These are phyloP conservation scores for Phainopepla nitens DNA, from an alignment of 2,113 vertebrate genomes.

Conservation along the genomic window DNA sequence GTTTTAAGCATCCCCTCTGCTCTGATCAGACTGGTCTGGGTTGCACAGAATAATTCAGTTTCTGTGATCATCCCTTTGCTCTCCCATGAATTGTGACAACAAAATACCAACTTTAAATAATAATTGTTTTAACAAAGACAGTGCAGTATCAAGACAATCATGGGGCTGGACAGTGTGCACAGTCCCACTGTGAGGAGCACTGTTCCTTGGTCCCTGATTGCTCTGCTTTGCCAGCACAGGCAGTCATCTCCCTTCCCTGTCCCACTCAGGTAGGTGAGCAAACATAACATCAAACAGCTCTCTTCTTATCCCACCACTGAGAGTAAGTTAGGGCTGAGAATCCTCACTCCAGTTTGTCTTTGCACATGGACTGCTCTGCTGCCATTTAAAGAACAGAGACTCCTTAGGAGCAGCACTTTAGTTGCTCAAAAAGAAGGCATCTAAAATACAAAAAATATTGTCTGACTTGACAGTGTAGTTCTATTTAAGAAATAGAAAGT, in stretches of 20 bases:
- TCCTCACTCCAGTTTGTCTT: neutral
- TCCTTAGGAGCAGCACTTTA: neutral
- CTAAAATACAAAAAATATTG: neutral
- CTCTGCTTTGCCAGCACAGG: neutral
- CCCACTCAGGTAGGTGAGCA: neutral
- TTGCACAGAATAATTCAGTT: neutral
- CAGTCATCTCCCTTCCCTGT: neutral
- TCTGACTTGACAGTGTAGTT: neutral
- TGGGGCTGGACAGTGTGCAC: neutral
- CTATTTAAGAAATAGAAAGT: conserved; percentile 25
- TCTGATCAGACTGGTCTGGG: neutral
- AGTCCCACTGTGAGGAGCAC: neutral
- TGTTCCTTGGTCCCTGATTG: neutral
- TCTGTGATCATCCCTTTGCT: neutral
- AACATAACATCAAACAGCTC: fast-evolving
- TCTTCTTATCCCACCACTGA: neutral
- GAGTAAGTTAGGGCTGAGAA: neutral
- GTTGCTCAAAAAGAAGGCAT: neutral
- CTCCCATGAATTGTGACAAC: neutral
- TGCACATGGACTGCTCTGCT: neutral
- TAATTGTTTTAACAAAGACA: neutral
- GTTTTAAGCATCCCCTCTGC: neutral
- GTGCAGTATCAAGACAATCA: neutral
- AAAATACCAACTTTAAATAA: neutral
- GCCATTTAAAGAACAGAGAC: neutral